Conservation (phyloP, 2,888 invertebrate genomes). For the Lasioglossum lativentre region DNA sequence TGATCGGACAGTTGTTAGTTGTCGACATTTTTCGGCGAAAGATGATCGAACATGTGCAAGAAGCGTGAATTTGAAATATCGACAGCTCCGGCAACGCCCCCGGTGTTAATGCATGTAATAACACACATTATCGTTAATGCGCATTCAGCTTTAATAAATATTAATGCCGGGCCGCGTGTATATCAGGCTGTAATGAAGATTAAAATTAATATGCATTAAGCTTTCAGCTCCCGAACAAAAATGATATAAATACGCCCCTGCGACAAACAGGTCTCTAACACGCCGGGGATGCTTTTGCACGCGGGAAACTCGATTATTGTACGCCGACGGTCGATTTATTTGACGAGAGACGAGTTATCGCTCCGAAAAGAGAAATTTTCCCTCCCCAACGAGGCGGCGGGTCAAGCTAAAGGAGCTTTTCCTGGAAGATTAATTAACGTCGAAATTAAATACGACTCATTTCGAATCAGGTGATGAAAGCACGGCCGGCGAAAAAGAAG, state of each 20-base stretch:
- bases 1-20: neutral
- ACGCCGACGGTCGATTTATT: slow-evolving; percentile 2
- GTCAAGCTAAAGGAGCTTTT: neutral
- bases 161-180: slow-evolving; percentile 24
- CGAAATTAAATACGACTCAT: slow-evolving; percentile 25
- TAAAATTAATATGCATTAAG: slow-evolving; percentile 28
- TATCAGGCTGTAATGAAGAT: slow-evolving; percentile 18
- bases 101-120: slow-evolving; percentile 21
- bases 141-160: slow-evolving; percentile 45
- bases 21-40: neutral
- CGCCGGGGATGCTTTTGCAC: neutral
- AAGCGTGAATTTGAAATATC: slow-evolving; percentile 34
- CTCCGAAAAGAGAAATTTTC: neutral
- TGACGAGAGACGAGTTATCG: neutral
- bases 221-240: slow-evolving; percentile 16
- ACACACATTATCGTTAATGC: slow-evolving; percentile 45
- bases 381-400: neutral
- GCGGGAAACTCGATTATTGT: neutral
- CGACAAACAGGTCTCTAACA: slow-evolving; percentile 6
- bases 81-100: neutral
- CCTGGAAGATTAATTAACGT: slow-evolving; percentile 31
- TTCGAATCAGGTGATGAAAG: slow-evolving; percentile 20
- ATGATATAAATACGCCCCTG: slow-evolving; percentile 2
- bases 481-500: neutral
- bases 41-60: neutral